Base-by-base conservation (phyloP, 2,888 invertebrate species). In the Drosophila suboccidentalis region DNA sequence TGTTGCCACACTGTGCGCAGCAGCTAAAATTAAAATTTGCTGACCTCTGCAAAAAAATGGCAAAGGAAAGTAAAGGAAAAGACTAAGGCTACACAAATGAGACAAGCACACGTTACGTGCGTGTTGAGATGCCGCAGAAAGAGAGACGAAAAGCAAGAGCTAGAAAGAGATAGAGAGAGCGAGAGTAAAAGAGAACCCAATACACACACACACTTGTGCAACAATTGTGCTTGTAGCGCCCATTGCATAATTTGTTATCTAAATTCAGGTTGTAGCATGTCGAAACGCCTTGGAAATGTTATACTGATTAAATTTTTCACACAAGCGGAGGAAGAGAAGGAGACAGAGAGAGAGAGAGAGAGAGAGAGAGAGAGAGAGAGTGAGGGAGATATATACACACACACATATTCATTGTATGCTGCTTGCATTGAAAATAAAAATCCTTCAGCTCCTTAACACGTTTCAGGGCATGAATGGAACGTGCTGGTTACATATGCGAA, bases 181-280 rank as follows among this genome's bases (percentile, higher is more conserved):
- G 2, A 32, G 19, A 2, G n/a, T 13, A 6, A 26, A 26, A 5
- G 26, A 26, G 26, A 4, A 19, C 3, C 10, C 9, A 29, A 1
- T 36, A 53, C 32, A 57, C 49, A 59, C 49, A 59, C 13, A 22
- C 26, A 46, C 29, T 65, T 70, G 71, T 80, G 87, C 71, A 85
- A 82, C 82, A 87, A 82, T 77, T 86, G 75, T 74, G 17, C 51
- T 55, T 17, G 69, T 46, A 41, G 57, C 17, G 55, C 8, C 64
- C 75, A 59, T 76, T 82, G 84, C 86, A 89, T 91, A 90, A 91
- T 90, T 91, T 81, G 90, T 89, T 91, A 91, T 91, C 91, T 91
- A 91, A 90, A 91, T 91, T 91, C 91, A 91, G 90, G 82, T 90
- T 91, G 86, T 80, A 44, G 44, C 55, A 83, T 87, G 81, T 81